Percentiles rank a stretch among this genome's conserved stretches.
Evolutionary conservation across 2,797 vertebrate species (phyloP).

Genomic region (Gouania willdenowi): DNA sequence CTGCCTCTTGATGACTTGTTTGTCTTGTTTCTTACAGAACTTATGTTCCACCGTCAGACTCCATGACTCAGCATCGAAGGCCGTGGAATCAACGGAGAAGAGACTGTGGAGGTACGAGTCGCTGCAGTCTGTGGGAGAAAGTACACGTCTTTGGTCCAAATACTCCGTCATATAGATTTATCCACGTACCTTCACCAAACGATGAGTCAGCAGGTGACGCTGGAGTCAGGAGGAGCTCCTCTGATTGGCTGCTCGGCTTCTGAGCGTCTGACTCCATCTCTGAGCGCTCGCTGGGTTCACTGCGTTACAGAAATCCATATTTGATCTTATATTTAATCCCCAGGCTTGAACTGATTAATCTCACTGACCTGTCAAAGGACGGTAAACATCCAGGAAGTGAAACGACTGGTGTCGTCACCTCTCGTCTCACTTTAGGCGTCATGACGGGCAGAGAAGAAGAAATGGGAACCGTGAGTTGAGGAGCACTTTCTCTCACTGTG

Average conservation of each 20-base stretch:
- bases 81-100: slow-evolving; percentile 75
- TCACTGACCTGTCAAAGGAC: slow-evolving; percentile 78
- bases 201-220: slow-evolving; percentile 82
- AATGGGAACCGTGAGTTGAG: slow-evolving; percentile 48
- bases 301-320: too few relatives aligned
- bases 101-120: slow-evolving; percentile 79
- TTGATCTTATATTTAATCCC: too few relatives aligned
- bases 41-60: slow-evolving; percentile 84
- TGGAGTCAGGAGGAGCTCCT: slow-evolving; percentile 78
- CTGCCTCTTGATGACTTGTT: slow-evolving; percentile 87
- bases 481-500: slow-evolving; percentile 76
- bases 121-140: slow-evolving; percentile 72
- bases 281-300: slow-evolving; percentile 71
- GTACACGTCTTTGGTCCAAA: too few relatives aligned
- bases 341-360: too few relatives aligned
- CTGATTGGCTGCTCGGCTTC: slow-evolving; percentile 76
- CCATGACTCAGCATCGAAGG: slow-evolving; percentile 94
- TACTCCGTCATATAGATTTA: too few relatives aligned
- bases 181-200: slow-evolving; percentile 79
- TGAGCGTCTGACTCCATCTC: slow-evolving; percentile 80
- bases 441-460: slow-evolving; percentile 76
- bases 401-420: slow-evolving; percentile 46
- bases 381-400: slow-evolving; percentile 76
- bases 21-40: slow-evolving; percentile 88
- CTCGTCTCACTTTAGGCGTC: slow-evolving; percentile 70